Conservation (phyloP, 1,140 invertebrate species). For the Lamellibrachia luymesi region DNA sequence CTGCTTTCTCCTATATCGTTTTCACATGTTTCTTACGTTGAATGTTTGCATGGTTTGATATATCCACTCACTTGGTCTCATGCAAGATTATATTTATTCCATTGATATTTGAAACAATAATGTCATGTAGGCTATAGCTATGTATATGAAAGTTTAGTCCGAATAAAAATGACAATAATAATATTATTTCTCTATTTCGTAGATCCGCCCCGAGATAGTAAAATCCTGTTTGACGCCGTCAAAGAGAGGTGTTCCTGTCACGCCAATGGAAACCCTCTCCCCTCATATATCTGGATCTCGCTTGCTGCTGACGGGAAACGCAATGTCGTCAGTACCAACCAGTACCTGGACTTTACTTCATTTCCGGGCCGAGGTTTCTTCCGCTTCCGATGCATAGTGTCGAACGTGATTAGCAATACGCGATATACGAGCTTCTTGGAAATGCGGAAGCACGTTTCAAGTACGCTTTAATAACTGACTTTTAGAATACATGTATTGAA, state of each 20-base stretch:
- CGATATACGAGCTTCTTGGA: constrained; percentile 13
- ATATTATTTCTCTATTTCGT: background rate
- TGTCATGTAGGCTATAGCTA: background rate
- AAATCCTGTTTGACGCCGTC: constrained; percentile 8
- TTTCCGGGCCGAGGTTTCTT: background rate
- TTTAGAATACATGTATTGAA: too few species aligned
- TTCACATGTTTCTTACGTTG: background rate
- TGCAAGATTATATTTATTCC: background rate
- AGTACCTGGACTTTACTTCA: constrained; percentile 12
- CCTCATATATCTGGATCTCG: background rate
- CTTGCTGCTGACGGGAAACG: background rate
- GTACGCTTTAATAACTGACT: too few species aligned
- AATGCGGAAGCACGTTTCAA: background rate
- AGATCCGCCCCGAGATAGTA: constrained; percentile 12
- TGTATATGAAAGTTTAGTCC: too few species aligned
- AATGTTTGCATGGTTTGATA: background rate
- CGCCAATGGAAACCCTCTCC: background rate
- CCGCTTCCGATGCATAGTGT: constrained; percentile 6
- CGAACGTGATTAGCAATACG: background rate
- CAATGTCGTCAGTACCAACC: background rate
- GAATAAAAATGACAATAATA: background rate
- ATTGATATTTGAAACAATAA: background rate
- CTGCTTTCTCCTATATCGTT: too few species aligned
- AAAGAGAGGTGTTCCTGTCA: background rate
- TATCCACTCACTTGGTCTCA: background rate